Percentiles rank a stretch among this genome's conserved stretches.
Conservation (phyloP, 1,140 invertebrate species). For the roundworm (Caenorhabditis elegans) region WBcel235 BX284606.5:14290501-14291000, state of each 20-base stretch:
- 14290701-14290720: slow-evolving; percentile 2
- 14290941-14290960: neutral
- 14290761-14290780: slow-evolving; percentile 48
- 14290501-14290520: neutral
- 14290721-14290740: slow-evolving; percentile 47
- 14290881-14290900: neutral
- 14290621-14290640: neutral
- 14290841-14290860: slow-evolving; percentile 49
- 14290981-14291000: neutral
- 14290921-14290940: slow-evolving; percentile 31
- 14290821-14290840: slow-evolving; percentile 53
- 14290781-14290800: slow-evolving; percentile 45
- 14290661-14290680: neutral
- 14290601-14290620: neutral
- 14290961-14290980: neutral
- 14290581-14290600: neutral
- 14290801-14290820: slow-evolving; percentile 49
- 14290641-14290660: neutral
- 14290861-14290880: slow-evolving; percentile 43
- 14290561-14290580: neutral
- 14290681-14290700: slow-evolving; percentile 30
- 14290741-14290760: slow-evolving; percentile 52
- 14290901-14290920: slow-evolving; percentile 15
- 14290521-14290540: neutral
- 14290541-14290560: neutral